A percentile compares a stretch with the other conserved stretches of the same genome.
These are phyloP conservation scores for Danio kyathit DNA, from an alignment of 2,797 vertebrate species.

Conservation along the genomic window DNA sequence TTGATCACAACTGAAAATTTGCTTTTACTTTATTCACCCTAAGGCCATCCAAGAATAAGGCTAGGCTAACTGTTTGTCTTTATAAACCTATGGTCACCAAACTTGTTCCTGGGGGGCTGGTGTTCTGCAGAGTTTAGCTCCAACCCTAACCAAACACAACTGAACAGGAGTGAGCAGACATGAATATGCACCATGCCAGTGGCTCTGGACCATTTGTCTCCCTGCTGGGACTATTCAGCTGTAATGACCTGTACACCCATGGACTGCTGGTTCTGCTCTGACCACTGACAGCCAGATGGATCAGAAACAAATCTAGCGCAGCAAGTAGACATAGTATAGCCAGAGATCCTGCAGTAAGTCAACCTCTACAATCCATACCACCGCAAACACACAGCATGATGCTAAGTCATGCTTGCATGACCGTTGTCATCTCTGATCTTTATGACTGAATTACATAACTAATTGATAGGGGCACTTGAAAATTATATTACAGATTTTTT, in stretches of 20 bases:
- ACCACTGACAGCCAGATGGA: constrained; percentile 34
- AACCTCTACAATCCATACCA: background rate
- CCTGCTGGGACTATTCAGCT: constrained; percentile 24
- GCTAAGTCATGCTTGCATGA: background rate
- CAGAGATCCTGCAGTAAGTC: background rate
- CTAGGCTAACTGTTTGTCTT: no score
- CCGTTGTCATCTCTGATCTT: background rate
- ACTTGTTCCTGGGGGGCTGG: no score
- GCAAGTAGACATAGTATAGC: background rate
- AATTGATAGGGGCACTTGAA: background rate
- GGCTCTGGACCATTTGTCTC: constrained; percentile 6
- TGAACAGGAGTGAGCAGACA: background rate
- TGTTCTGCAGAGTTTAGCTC: no score
- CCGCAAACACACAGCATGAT: constrained; percentile 9
- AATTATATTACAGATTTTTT: background rate
- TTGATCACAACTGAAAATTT: no score
- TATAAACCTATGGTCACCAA: background rate
- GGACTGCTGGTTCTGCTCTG: constrained; percentile 30
- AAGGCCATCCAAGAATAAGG: no score
- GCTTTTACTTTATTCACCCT: no score
- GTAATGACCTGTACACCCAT: constrained; percentile 23
- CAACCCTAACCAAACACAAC: no score
- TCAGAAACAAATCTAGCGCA: constrained; percentile 17
- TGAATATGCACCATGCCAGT: constrained; percentile 17
- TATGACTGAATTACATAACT: background rate